A percentile compares a stretch with the other conserved stretches of the same genome.
Evolutionary conservation across 2,888 invertebrate species (phyloP).

Genomic region (Megamerina dolium): DNA sequence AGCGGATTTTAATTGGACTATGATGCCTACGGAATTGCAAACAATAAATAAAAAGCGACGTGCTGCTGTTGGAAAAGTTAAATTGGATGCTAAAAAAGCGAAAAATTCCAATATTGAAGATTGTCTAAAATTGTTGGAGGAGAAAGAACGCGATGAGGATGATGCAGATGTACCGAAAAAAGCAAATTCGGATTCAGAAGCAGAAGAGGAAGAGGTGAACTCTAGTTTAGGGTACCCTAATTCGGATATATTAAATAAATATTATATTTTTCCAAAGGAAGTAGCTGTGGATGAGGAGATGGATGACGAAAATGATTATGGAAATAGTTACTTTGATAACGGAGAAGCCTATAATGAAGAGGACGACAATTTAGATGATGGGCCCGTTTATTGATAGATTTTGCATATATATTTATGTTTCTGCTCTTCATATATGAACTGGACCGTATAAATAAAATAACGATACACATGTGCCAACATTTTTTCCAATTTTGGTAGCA

Average conservation of each 20-base stretch:
- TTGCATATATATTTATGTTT: too few relatives aligned
- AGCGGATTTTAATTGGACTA: slow-evolving; percentile 51
- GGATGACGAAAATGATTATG: slow-evolving; percentile 85
- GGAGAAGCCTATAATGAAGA: slow-evolving; percentile 83
- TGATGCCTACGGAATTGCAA: slow-evolving; percentile 59
- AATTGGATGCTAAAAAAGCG: slow-evolving; percentile 27
- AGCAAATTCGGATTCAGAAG: slow-evolving; percentile 55
- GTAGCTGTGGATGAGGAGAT: slow-evolving; percentile 65
- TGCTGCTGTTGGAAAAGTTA: slow-evolving; percentile 3
- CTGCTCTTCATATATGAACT: too few relatives aligned
- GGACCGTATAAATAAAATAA: too few relatives aligned
- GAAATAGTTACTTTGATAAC: slow-evolving; percentile 81
- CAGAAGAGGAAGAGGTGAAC: slow-evolving; percentile 37
- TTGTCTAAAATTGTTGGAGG: slow-evolving; percentile 61
- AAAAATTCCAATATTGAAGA: slow-evolving; percentile 37
- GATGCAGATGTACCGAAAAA: slow-evolving; percentile 57
- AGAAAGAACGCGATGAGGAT: slow-evolving; percentile 55
- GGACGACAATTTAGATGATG: slow-evolving; percentile 79
- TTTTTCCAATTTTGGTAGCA: too few relatives aligned
- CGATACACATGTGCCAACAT: too few relatives aligned
- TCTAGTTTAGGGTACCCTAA: too few relatives aligned
- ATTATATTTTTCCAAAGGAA: slow-evolving; percentile 14
- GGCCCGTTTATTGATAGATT: slow-evolving; percentile 65
- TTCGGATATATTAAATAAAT: too few relatives aligned
- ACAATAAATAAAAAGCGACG: slow-evolving; percentile 32